Evolutionary conservation across 2,888 invertebrate genomes (phyloP).

Genomic region (Drosophila algonquin): DNA sequence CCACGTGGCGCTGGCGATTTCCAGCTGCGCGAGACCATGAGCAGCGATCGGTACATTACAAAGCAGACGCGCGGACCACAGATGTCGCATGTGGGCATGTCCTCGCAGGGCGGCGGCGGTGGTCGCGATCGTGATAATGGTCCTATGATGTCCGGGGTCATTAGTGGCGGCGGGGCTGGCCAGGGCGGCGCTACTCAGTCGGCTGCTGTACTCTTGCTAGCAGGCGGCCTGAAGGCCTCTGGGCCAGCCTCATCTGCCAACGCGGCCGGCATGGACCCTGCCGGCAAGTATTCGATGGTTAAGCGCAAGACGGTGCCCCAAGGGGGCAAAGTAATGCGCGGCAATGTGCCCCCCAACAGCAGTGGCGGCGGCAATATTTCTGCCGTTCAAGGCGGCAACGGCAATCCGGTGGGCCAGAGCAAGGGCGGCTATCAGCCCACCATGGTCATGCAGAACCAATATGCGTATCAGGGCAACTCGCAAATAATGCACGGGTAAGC

Average conservation of each 20-base stretch:
- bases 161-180: conserved; percentile 44
- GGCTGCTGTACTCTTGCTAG: conserved; percentile 56
- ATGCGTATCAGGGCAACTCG: conserved; percentile 76
- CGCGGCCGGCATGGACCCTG: conserved; percentile 59
- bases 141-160: conserved; percentile 56
- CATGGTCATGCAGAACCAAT: conserved; percentile 78
- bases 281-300: conserved; percentile 86
- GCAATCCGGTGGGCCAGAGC: conserved; percentile 53
- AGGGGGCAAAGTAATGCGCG: conserved; percentile 46
- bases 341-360: conserved; percentile 38
- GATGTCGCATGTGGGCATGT: conserved; percentile 74
- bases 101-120: conserved; percentile 54
- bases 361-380: conserved; percentile 39
- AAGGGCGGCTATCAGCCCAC: conserved; percentile 74
- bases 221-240: conserved; percentile 58
- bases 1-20: conserved; percentile 59
- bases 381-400: conserved; percentile 48
- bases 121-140: conserved; percentile 66
- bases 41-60: conserved; percentile 80
- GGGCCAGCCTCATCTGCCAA: conserved; percentile 57
- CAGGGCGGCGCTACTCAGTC: conserved; percentile 56
- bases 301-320: conserved; percentile 87
- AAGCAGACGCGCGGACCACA: conserved; percentile 81
- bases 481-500: conserved; percentile 75
- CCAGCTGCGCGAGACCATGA: conserved; percentile 76